Evolutionary conservation across 2,888 invertebrate genomes (phyloP).

Genomic region (Cyclophora punctaria): DNA sequence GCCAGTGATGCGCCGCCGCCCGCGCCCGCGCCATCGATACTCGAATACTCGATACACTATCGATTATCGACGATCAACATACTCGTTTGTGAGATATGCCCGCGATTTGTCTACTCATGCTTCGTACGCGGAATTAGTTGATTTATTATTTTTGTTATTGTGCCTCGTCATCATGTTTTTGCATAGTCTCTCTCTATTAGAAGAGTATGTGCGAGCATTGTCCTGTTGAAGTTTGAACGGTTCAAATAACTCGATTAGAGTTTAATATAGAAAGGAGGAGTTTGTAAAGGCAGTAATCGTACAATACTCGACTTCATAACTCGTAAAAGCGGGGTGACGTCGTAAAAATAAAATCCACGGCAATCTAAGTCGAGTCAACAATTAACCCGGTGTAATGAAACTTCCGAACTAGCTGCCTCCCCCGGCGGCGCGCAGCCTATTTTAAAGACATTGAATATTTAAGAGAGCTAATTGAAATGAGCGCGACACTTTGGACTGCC

Average conservation of each 20-base stretch:
- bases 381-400: conserved; percentile 68
- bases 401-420: conserved; percentile 54
- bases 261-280: conserved; percentile 10
- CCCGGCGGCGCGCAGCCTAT: conserved; percentile 61
- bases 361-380: conserved; percentile 57
- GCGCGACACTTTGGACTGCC: conserved; percentile 73
- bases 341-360: conserved; percentile 59
- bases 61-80: conserved; percentile 21
- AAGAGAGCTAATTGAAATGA: conserved; percentile 75
- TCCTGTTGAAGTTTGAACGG: too few relatives aligned
- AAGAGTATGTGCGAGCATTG: too few relatives aligned
- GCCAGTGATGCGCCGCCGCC: conserved; percentile 53
- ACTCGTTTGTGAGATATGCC: conserved; percentile 21
- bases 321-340: conserved; percentile 47
- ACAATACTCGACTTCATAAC: conserved; percentile 41
- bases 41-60: conserved; percentile 8
- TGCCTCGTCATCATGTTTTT: background rate
- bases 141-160: conserved; percentile 3
- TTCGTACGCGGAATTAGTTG: conserved; percentile 9
- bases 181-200: background rate
- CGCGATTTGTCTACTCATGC: conserved; percentile 27
- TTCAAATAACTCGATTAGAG: conserved; percentile 11
- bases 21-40: conserved; percentile 8
- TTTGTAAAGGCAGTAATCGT: conserved; percentile 33
- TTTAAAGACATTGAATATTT: conserved; percentile 75